Conservation (phyloP, 64 coral and sea anemone species). For the Orbicella faveolata region DNA sequence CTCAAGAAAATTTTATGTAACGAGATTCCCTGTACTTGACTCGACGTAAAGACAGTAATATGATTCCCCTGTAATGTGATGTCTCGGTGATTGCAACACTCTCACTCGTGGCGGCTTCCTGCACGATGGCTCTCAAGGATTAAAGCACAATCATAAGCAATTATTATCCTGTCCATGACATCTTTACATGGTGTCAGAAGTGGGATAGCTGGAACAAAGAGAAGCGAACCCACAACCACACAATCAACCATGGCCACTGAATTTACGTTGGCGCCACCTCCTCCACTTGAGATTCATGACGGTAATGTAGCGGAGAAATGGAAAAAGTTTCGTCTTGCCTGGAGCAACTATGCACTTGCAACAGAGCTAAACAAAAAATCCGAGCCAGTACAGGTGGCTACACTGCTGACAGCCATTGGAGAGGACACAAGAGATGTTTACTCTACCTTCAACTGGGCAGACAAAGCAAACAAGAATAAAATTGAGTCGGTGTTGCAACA, state of each 20-base stretch:
- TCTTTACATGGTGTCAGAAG: no score
- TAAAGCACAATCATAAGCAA: no score
- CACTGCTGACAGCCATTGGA: constrained; percentile 13
- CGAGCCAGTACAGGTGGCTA: constrained; percentile 32
- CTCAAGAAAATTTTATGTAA: neutral
- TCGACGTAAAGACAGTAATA: no score
- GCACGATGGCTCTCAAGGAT: no score
- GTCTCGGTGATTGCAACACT: no score
- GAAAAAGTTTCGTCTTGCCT: constrained; percentile 29
- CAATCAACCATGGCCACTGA: no score
- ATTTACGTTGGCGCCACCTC: no score
- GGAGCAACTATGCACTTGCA: constrained; percentile 36
- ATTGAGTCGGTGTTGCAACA: constrained; percentile 16
- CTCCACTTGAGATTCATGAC: constrained; percentile 43
- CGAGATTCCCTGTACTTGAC: neutral
- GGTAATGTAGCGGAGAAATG: constrained; percentile 5
- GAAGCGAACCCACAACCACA: no score
- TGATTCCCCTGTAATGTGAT: no score
- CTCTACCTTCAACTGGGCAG: constrained; percentile 20
- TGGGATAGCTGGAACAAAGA: no score
- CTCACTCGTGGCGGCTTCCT: no score
- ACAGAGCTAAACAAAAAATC: constrained; percentile 18
- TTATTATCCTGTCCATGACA: no score
- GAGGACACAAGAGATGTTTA: constrained; percentile 49
- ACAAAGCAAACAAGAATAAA: neutral